Evolutionary conservation across 2,797 vertebrate genomes (phyloP).

Genomic region (Nasua narica): DNA sequence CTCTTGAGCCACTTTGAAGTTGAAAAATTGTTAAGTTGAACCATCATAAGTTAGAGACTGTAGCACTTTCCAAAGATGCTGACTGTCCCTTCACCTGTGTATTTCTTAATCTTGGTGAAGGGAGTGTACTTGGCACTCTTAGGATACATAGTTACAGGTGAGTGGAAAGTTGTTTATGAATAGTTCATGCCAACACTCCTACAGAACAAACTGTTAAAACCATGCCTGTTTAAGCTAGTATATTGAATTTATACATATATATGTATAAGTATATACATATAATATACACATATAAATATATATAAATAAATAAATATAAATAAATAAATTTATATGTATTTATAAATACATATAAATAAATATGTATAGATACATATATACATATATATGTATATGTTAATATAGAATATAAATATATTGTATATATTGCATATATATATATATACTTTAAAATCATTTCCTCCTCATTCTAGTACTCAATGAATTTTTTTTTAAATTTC

Average conservation of each 20-base stretch:
- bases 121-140: not conserved
- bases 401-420: not conserved
- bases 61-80: not conserved
- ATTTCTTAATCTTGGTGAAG: not conserved
- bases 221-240: not conserved
- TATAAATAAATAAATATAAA: too few species aligned
- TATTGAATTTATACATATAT: not conserved
- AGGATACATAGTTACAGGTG: not conserved
- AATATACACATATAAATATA: not conserved
- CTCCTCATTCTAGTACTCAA: not conserved
- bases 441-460: not conserved
- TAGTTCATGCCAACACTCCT: not conserved
- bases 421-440: not conserved
- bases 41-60: not conserved
- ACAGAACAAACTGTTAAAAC: not conserved
- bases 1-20: not conserved
- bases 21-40: not conserved
- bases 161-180: not conserved
- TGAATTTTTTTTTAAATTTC: too few species aligned
- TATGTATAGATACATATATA: too few species aligned
- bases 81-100: not conserved
- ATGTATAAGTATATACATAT: too few species aligned
- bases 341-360: too few species aligned
- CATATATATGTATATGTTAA: not conserved
- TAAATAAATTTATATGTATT: too few species aligned